phyloP scores from a whole-genome alignment of 2,797 vertebrate genomes.

The Pseudopleuronectes americanus region DNA sequence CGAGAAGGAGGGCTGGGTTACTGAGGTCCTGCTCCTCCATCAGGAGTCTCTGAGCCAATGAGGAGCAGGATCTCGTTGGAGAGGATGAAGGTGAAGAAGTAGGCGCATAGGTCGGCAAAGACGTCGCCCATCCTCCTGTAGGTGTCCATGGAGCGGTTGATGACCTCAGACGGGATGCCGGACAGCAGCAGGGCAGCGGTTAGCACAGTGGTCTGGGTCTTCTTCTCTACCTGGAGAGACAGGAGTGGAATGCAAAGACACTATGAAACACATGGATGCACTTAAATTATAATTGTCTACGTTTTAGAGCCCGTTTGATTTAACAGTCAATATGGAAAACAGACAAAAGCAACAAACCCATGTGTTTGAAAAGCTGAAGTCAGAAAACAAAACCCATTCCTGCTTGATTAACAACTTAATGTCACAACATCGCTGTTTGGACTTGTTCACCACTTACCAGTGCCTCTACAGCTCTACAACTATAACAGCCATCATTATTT shows the following conservation, averaged over 20 bases:
- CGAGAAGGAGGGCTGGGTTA: background rate
- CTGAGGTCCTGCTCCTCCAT: constrained; percentile 10
- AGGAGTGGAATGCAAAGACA: background rate
- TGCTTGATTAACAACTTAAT: too few relatives aligned
- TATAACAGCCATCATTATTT: background rate
- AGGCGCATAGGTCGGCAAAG: constrained; percentile 96
- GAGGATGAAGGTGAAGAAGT: constrained; percentile 97
- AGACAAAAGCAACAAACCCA: too few relatives aligned
- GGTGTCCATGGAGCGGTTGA: constrained; percentile 97
- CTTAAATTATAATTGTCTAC: background rate
- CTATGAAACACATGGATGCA: background rate
- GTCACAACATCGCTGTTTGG: too few relatives aligned
- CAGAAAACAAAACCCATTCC: too few relatives aligned
- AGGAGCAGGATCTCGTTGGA: constrained; percentile 89
- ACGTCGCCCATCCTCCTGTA: constrained; percentile 98
- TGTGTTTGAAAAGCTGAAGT: too few relatives aligned
- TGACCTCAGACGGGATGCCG: constrained; percentile 95
- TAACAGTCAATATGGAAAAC: too few relatives aligned
- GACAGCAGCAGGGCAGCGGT: constrained; percentile 94
- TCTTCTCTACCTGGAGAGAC: constrained; percentile 90
- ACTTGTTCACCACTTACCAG: too few relatives aligned
- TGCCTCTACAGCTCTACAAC: too few relatives aligned
- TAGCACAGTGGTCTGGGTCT: constrained; percentile 91
- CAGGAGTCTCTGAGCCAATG: constrained; percentile 83
- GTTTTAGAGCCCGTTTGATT: too few relatives aligned